These are phyloP conservation scores for Phortica magna DNA, from an alignment of 2,888 invertebrate species.

Conservation along the genomic window DNA sequence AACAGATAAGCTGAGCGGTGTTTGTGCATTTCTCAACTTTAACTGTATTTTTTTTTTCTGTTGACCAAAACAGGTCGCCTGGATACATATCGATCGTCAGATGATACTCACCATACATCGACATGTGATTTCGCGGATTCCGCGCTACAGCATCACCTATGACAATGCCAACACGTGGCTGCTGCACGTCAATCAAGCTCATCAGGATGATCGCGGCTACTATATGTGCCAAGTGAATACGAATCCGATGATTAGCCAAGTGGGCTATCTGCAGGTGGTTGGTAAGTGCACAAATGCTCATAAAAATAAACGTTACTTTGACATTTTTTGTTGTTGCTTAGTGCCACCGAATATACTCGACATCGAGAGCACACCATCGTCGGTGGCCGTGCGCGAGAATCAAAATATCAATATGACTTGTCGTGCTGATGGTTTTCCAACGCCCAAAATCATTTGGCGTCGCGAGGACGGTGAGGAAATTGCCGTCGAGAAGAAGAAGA, in stretches of 20 bases:
- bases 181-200: slow-evolving; percentile 93
- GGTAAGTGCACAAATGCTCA: slow-evolving; percentile 81
- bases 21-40: not conserved
- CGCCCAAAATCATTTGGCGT: slow-evolving; percentile 95
- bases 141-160: slow-evolving; percentile 93
- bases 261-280: slow-evolving; percentile 94
- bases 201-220: slow-evolving; percentile 93
- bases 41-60: not conserved
- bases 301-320: not conserved
- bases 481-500: slow-evolving; percentile 89
- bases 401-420: slow-evolving; percentile 95
- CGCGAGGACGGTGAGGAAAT: slow-evolving; percentile 94
- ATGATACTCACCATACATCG: slow-evolving; percentile 96
- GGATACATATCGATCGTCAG: slow-evolving; percentile 96
- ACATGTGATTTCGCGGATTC: slow-evolving; percentile 93
- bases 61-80: slow-evolving; percentile 85
- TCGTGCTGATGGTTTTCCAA: slow-evolving; percentile 93
- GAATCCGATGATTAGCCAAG: slow-evolving; percentile 96
- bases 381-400: slow-evolving; percentile 94
- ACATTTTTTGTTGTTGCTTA: slow-evolving; percentile 78
- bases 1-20: not conserved
- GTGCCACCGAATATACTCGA: slow-evolving; percentile 97
- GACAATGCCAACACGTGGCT: slow-evolving; percentile 96
- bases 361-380: slow-evolving; percentile 92
- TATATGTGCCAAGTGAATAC: slow-evolving; percentile 85